Base-by-base conservation (phyloP, 2,888 invertebrate species). In the Pristionchus japonicus region DNA sequence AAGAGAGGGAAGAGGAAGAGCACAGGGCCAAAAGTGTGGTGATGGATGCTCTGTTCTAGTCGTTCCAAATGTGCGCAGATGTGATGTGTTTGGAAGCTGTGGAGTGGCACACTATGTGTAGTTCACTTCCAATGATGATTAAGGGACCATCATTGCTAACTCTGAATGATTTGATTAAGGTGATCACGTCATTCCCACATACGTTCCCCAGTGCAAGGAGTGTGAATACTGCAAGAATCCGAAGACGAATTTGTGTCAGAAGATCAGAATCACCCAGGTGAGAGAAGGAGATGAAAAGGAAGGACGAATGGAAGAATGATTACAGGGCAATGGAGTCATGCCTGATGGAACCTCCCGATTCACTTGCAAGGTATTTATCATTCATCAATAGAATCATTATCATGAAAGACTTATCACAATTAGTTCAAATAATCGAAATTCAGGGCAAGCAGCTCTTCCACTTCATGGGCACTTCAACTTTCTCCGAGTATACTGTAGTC, bases 201-300 rank as follows among this genome's bases (percentile, higher is more conserved):
- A 99, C 94, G 96, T 98, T 89, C 99, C 99, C 0, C 98, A 99
- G 95, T 99, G 99, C 95, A 96, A 97, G 47, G 97, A 97, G 34
- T 99, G 99, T 95, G 98, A 98, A 95, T 99, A 97, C 95, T 99
- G 99, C 95, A 96, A 97, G 90, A 98, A 97, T 89, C 96, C 97
- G 0, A 99, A 99, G 95, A 99, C 99, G 0, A 99, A 99, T 95
- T 95, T 99, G 20, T 99, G 99, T 95, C 97, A 97, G 94, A 98
- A 97, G 95, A 97, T 99, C 88, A 96, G 98, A 52, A 57, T 87
- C 49, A 87, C 87, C 15, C 87, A 87, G 84, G 86, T 92, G 97
- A 27, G 97, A 17, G n/a, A n/a, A n/a, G n/a, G n/a, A n/a, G n/a
- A n/a, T n/a, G n/a, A n/a, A n/a, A n/a, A n/a, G n/a, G n/a, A n/a